Evolutionary conservation across 2,888 invertebrate species (phyloP).

Genomic region (Leptinotarsa rubiginosa): DNA sequence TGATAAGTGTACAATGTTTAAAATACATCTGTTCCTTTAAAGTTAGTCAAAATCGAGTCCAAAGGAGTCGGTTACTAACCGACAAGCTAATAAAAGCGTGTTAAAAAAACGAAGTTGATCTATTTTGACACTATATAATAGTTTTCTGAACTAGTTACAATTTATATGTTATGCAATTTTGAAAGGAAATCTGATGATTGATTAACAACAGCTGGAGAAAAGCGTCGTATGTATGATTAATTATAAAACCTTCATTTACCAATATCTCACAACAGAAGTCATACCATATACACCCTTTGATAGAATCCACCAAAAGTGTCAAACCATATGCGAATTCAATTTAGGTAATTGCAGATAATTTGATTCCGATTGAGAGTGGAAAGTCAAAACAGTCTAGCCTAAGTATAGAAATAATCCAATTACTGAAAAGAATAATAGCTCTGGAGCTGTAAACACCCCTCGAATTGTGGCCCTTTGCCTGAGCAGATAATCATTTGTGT

Average conservation of each 20-base stretch:
- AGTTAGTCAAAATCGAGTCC: too few relatives aligned
- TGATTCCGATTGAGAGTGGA: conserved; percentile 32
- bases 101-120: too few relatives aligned
- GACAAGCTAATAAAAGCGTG: too few relatives aligned
- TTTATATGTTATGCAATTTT: too few relatives aligned
- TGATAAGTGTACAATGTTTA: too few relatives aligned
- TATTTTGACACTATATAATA: too few relatives aligned
- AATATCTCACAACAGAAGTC: not conserved
- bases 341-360: conserved; percentile 38
- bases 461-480: conserved; percentile 36
- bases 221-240: too few relatives aligned
- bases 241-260: not conserved
- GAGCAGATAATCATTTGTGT: conserved; percentile 47
- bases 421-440: conserved; percentile 41
- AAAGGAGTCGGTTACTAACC: too few relatives aligned
- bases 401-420: conserved; percentile 41
- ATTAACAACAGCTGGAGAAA: too few relatives aligned
- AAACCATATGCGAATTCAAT: conserved; percentile 30
- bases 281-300: not conserved
- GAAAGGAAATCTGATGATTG: too few relatives aligned
- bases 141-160: too few relatives aligned
- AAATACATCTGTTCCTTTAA: too few relatives aligned
- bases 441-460: conserved; percentile 31
- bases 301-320: conserved; percentile 4
- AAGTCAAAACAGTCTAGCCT: conserved; percentile 40